Evolutionary conservation across 2,797 vertebrate species (phyloP).

Genomic region (Percopsis omiscomaycus): DNA sequence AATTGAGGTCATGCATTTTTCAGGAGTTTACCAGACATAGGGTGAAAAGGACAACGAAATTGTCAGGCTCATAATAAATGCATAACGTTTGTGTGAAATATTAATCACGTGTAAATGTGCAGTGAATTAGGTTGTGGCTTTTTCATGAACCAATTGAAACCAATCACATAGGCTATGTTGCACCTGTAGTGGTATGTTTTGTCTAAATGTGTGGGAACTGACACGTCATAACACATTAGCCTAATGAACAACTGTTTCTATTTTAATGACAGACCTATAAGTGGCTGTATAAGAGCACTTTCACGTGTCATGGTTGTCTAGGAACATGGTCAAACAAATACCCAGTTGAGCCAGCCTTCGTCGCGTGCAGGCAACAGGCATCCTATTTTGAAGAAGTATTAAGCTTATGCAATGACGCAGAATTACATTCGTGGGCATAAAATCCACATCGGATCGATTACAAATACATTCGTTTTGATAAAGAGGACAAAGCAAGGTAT

Average conservation of each 20-base stretch:
- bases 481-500: constrained; percentile 23
- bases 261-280: too few relatives aligned
- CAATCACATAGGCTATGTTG: constrained; percentile 1
- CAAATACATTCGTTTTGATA: background rate
- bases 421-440: constrained; percentile 23
- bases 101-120: constrained; percentile 71
- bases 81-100: constrained; percentile 69
- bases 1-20: constrained; percentile 54
- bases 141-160: constrained; percentile 41
- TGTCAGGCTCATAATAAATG: constrained; percentile 70
- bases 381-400: constrained; percentile 16
- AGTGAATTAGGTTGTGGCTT: constrained; percentile 58
- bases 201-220: background rate
- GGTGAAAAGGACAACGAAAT: constrained; percentile 58
- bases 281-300: too few relatives aligned
- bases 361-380: background rate
- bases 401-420: constrained; percentile 30
- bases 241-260: too few relatives aligned
- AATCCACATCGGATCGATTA: background rate
- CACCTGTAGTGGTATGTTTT: background rate
- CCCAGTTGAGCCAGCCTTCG: too few relatives aligned
- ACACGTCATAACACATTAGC: background rate
- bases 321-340: too few relatives aligned
- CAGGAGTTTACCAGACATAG: constrained; percentile 53
- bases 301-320: too few relatives aligned